Evolutionary conservation across 2,888 invertebrate species (phyloP).

Genomic region (Pollenia amentaria): DNA sequence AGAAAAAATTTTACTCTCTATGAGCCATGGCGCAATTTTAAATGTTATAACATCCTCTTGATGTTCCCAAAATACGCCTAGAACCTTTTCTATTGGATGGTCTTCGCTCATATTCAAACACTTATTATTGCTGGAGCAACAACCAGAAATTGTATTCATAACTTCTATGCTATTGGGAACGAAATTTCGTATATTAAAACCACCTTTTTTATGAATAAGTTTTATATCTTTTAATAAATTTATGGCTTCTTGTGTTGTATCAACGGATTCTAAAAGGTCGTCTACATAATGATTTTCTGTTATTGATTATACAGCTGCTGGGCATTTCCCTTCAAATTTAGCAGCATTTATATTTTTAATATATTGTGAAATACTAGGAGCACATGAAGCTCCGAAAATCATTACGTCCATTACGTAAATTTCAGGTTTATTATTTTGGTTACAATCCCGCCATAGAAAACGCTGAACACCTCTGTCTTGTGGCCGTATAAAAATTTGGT

Average conservation of each 20-base stretch:
- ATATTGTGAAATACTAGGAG: no score
- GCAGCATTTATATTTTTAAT: no score
- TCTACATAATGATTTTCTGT: slow-evolving; percentile 48
- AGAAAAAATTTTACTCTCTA: slow-evolving; percentile 32
- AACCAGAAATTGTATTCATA: slow-evolving; percentile 6
- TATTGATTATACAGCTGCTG: slow-evolving; percentile 8
- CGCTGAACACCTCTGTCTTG: no score
- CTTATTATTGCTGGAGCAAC: not conserved
- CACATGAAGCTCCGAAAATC: no score
- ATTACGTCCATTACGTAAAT: no score
- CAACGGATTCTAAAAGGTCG: slow-evolving; percentile 33
- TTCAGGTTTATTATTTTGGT: no score
- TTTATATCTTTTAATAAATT: slow-evolving; percentile 28
- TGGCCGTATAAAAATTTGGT: slow-evolving; percentile 28
- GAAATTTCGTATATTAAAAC: slow-evolving; percentile 20
- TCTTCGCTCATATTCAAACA: slow-evolving; percentile 48
- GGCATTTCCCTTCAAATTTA: slow-evolving; percentile 19
- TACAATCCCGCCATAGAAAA: no score
- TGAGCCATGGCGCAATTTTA: slow-evolving; percentile 39
- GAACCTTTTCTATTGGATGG: slow-evolving; percentile 48
- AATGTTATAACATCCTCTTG: slow-evolving; percentile 55
- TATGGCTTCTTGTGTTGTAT: slow-evolving; percentile 26
- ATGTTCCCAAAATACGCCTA: slow-evolving; percentile 61
- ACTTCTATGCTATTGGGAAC: slow-evolving; percentile 2
- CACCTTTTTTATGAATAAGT: slow-evolving; percentile 47